Evolutionary conservation across 2,113 vertebrate species (phyloP).

Genomic region (Ailuropoda melanoleuca): DNA sequence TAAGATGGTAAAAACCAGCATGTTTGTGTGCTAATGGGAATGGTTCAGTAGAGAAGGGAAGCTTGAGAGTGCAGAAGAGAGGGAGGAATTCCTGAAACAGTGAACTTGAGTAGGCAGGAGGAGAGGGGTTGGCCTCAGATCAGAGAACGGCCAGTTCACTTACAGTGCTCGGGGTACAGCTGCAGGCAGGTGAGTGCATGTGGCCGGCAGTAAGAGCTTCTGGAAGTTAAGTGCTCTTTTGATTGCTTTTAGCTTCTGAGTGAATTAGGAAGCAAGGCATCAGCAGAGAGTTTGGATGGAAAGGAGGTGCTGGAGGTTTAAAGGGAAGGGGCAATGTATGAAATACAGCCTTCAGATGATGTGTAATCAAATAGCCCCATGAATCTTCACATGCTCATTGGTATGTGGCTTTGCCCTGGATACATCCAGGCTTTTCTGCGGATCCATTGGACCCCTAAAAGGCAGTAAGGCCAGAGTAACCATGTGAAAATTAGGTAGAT

Average conservation of each 20-base stretch:
- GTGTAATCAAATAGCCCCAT: neutral
- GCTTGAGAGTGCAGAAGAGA: neutral
- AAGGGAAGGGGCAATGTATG: neutral
- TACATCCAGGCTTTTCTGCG: neutral
- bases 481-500: neutral
- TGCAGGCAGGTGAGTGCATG: neutral
- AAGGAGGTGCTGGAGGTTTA: neutral
- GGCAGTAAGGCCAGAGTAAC: neutral
- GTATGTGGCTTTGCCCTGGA: neutral
- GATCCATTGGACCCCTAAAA: neutral
- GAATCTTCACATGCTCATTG: neutral
- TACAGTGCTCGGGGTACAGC: neutral
- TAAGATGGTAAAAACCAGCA: neutral
- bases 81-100: neutral
- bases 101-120: neutral
- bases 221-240: neutral
- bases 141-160: neutral
- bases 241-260: neutral
- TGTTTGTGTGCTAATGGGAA: neutral
- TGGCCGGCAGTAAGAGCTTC: neutral
- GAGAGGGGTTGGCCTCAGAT: neutral
- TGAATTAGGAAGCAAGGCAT: neutral
- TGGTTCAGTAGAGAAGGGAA: neutral
- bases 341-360: neutral
- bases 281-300: neutral